phyloP scores from a whole-genome alignment of 2,888 invertebrate genomes.

The Poecilobothrus nobilitatus region DNA sequence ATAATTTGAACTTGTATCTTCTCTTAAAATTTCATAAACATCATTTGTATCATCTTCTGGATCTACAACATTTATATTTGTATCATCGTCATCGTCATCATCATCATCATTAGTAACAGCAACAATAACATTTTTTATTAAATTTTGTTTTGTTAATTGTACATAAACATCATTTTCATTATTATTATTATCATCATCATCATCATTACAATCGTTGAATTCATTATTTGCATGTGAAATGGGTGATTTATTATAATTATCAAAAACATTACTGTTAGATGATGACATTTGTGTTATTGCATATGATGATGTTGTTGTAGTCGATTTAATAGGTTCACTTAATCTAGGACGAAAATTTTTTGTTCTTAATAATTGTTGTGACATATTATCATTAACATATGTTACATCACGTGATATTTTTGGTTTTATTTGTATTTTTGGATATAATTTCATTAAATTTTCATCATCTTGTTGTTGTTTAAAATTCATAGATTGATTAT shows the following conservation, averaged over 20 bases:
- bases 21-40: constrained; percentile 41
- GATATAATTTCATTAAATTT: neutral
- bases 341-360: constrained; percentile 25
- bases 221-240: constrained; percentile 15
- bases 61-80: constrained; percentile 47
- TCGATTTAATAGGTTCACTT: constrained; percentile 25
- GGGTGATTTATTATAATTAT: constrained; percentile 18
- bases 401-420: constrained; percentile 63
- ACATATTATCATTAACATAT: constrained; percentile 66
- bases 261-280: constrained; percentile 10
- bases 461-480: constrained; percentile 17
- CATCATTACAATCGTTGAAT: neutral
- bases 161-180: constrained; percentile 41
- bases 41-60: constrained; percentile 25
- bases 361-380: constrained; percentile 39
- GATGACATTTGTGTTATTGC: neutral
- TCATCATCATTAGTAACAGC: constrained; percentile 20
- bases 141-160: constrained; percentile 25
- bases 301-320: neutral
- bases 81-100: constrained; percentile 12
- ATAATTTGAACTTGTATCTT: constrained; percentile 36
- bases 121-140: neutral
- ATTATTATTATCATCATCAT: constrained; percentile 16
- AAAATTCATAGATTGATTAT: constrained; percentile 12
- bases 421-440: constrained; percentile 28